Evolutionary conservation across 2,888 invertebrate species (phyloP), one percentile per base, ranked within the genome.

Genomic region (Monoplex corrugatus): DNA sequence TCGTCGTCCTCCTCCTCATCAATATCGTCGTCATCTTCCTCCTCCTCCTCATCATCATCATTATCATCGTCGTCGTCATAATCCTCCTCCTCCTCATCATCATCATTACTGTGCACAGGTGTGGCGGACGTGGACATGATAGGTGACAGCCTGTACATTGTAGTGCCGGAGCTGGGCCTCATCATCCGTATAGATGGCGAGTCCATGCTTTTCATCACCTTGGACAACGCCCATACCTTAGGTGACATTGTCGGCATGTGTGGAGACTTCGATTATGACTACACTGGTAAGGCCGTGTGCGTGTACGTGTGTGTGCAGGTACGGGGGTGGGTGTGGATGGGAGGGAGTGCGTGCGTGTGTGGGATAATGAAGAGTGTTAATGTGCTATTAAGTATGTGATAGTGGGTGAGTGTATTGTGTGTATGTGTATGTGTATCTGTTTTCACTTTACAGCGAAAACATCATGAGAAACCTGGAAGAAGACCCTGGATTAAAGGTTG

Each of bases 211-310:
- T 89, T 89, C 82, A 72, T 91, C 50, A 91, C 89, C 1, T 50
- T 91, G 35, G 89, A 91, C 63, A 87, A 86, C 8, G 75, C 43
- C 13, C 85, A 72, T 16, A 78, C 87, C 43, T 89, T 89, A 40
- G 89, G 89, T 50, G 94, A 97, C 96, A 96, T 97, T 13, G 97
- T 97, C 96, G 98, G 98, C 87, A 96, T 98, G 0, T 98, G 98
- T 95, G 98, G 98, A 0, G 98, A 98, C 95, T 98, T 97, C 96
- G 98, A 98, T 95, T 97, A 97, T 87, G 97, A 98, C 94, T 97
- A 97, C 91, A 96, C 97, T 35, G 90, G 92, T 92, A 85, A 85
- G 89, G 23, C 44, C 16, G 44, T 19, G 63, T 85, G 32, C 3
- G 28, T 23, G 19, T 10, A 3, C 23, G 19, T 1, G 28, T 82